Evolutionary conservation across 2,888 invertebrate species (phyloP).

Genomic region (Tetragonula carbonaria): DNA sequence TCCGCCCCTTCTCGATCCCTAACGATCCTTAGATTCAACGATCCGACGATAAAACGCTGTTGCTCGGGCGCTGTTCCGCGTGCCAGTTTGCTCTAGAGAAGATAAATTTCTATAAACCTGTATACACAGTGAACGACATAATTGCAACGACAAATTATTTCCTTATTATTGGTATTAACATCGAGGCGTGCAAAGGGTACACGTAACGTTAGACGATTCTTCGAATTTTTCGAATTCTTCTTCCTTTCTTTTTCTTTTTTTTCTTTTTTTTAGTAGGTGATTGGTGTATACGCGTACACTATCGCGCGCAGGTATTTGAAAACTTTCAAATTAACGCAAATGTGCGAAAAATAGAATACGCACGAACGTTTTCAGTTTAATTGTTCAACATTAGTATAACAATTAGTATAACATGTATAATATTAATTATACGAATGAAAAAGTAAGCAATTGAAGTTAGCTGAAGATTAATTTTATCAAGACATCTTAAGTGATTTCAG

Average conservation of each 20-base stretch:
- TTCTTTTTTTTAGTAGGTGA: too few species aligned
- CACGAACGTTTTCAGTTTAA: too few species aligned
- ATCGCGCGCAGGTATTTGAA: too few species aligned
- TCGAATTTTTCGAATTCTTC: neutral
- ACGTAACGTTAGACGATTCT: neutral
- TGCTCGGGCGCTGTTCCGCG: neutral
- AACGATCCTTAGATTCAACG: conserved; percentile 13
- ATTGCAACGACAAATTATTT: neutral
- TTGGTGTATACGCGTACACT: too few species aligned
- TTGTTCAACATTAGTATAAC: too few species aligned
- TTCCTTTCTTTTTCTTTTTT: neutral
- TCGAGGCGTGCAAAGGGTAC: neutral
- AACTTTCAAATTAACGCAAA: too few species aligned
- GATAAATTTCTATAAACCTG: neutral
- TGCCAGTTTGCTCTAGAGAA: neutral
- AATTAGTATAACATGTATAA: too few species aligned
- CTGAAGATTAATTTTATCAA: too few species aligned
- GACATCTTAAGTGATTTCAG: too few species aligned
- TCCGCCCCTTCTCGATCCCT: neutral
- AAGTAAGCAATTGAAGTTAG: too few species aligned
- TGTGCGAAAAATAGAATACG: too few species aligned
- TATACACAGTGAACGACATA: neutral
- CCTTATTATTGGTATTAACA: neutral
- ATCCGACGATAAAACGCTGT: conserved; percentile 9
- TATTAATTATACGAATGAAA: too few species aligned